A percentile compares a stretch with the other conserved stretches of the same genome.
Evolutionary conservation across 2,797 vertebrate species (phyloP).

Genomic region (Gallinago solitaria): DNA sequence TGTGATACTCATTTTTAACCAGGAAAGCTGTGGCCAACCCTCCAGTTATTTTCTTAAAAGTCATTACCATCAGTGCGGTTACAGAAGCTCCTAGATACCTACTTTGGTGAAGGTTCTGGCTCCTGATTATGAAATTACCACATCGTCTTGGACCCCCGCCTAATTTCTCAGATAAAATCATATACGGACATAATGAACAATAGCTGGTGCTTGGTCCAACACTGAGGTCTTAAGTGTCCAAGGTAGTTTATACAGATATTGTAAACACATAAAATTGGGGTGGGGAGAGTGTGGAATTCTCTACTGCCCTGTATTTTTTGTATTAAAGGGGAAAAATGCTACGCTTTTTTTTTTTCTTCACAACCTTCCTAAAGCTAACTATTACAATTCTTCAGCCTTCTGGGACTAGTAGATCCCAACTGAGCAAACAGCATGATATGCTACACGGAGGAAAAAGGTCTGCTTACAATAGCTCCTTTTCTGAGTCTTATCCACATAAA

Average conservation of each 20-base stretch:
- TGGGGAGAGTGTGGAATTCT: accelerated
- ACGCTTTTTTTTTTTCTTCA: background rate
- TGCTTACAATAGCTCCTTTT: background rate
- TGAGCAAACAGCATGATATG: background rate
- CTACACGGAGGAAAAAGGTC: background rate
- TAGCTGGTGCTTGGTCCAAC: background rate
- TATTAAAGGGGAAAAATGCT: background rate
- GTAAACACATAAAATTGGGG: background rate
- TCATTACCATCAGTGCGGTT: background rate
- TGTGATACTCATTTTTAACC: background rate
- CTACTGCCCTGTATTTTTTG: background rate
- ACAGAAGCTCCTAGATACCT: background rate
- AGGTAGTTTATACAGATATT: background rate
- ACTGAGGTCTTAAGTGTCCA: background rate
- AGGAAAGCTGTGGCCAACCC: background rate
- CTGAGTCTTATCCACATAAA: background rate
- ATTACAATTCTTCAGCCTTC: background rate
- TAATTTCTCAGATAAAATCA: background rate
- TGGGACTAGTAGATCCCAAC: background rate
- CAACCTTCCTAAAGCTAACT: background rate
- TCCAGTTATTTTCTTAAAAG: background rate
- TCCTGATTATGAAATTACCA: background rate
- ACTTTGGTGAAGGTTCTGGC: background rate
- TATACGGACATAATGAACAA: background rate
- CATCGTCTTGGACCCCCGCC: background rate